These are phyloP conservation scores for Enteromius afrohamiltoni DNA, from an alignment of 2,797 vertebrate species.

Conservation along the genomic window DNA sequence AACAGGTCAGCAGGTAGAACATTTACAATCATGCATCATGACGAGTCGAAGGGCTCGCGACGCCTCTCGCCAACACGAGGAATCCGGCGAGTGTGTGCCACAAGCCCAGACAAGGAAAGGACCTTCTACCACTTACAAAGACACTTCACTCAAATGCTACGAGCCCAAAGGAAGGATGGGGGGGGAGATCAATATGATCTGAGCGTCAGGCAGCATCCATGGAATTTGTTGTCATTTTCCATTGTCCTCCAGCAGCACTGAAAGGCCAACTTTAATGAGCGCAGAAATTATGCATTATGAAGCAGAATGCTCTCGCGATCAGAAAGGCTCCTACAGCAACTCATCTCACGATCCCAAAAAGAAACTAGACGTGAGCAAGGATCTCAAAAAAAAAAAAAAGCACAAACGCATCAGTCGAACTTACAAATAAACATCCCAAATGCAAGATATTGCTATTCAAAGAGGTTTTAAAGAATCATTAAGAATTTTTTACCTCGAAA, in stretches of 20 bases:
- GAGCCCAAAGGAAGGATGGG: conserved; percentile 72
- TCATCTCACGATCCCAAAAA: not conserved
- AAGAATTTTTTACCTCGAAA: not conserved
- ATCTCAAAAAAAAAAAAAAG: not conserved
- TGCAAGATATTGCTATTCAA: conserved; percentile 47
- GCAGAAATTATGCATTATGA: conserved; percentile 12
- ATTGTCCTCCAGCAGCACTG: conserved; percentile 20
- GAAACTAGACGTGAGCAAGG: not conserved
- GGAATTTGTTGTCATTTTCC: conserved; percentile 10
- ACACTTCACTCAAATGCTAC: conserved; percentile 77
- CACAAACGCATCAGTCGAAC: not conserved
- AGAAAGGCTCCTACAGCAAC: not conserved
- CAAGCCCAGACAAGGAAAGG: conserved; percentile 18
- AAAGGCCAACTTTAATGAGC: conserved; percentile 21
- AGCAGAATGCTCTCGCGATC: conserved; percentile 1
- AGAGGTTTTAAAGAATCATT: not conserved
- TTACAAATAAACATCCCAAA: not conserved
- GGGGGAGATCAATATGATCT: conserved; percentile 85
- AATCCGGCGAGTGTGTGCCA: not conserved
- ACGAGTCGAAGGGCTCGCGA: conserved; percentile 64
- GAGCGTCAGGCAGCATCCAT: conserved; percentile 55
- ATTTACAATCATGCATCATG: conserved; percentile 79
- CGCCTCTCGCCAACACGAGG: conserved; percentile 4
- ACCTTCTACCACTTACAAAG: conserved; percentile 71
- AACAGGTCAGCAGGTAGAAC: conserved; percentile 77